phyloP scores from a whole-genome alignment of 2,888 invertebrate genomes.

The Rotaria macrura region DNA sequence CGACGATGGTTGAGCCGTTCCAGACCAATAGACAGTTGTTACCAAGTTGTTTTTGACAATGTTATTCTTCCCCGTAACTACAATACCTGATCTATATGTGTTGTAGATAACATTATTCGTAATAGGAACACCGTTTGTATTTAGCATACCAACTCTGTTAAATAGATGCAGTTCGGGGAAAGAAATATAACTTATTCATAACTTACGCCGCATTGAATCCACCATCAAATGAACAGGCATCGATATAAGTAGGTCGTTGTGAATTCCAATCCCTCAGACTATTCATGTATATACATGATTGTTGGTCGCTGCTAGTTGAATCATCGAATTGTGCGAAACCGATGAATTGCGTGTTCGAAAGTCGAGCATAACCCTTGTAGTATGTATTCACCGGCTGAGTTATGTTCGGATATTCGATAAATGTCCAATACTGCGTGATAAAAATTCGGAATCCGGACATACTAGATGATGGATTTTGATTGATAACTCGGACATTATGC shows the following conservation, averaged over 20 bases:
- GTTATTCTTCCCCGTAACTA: slow-evolving; percentile 34
- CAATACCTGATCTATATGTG: slow-evolving; percentile 40
- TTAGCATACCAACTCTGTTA: slow-evolving; percentile 39
- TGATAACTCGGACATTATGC: slow-evolving; percentile 21
- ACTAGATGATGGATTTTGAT: slow-evolving; percentile 21
- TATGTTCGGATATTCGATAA: too few species aligned
- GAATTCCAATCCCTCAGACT: slow-evolving; percentile 37
- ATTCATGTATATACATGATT: slow-evolving; percentile 40
- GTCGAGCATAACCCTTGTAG: slow-evolving; percentile 39
- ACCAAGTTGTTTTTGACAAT: slow-evolving; percentile 39
- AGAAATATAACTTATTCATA: too few species aligned
- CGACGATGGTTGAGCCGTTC: slow-evolving; percentile 38
- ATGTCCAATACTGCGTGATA: slow-evolving; percentile 36
- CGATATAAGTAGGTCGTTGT: slow-evolving; percentile 39
- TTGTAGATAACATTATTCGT: slow-evolving; percentile 41
- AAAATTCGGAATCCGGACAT: slow-evolving; percentile 41
- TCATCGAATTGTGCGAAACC: slow-evolving; percentile 42
- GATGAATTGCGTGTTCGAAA: slow-evolving; percentile 42
- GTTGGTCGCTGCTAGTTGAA: slow-evolving; percentile 39
- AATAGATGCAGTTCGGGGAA: too few species aligned
- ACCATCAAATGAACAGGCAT: slow-evolving; percentile 40
- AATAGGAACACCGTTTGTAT: slow-evolving; percentile 38
- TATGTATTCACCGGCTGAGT: neutral
- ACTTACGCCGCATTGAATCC: slow-evolving; percentile 36
- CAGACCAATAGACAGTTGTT: slow-evolving; percentile 38